Conservation (phyloP, 2,113 vertebrate genomes). For the Bos indicus region DNA sequence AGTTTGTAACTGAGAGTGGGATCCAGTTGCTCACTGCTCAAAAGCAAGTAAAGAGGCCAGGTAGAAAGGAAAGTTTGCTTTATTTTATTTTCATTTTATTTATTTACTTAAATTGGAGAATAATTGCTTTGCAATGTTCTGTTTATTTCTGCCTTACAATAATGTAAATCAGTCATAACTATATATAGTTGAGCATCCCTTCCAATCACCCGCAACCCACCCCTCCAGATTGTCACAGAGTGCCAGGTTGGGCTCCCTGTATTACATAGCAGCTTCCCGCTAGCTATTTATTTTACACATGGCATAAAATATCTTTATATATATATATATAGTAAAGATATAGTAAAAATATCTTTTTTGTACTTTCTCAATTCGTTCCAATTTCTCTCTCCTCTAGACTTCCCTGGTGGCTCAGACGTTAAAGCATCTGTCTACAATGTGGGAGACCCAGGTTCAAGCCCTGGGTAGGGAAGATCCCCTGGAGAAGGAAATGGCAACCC, state of each 20-base stretch:
- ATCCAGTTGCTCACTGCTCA: neutral
- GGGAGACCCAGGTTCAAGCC: rapidly evolving
- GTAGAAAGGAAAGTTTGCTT: neutral
- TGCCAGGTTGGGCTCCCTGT: neutral
- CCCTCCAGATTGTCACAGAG: neutral
- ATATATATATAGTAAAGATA: too few relatives aligned
- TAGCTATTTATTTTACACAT: neutral
- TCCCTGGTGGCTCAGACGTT: too few relatives aligned
- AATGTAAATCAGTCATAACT: neutral
- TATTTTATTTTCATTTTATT: neutral
- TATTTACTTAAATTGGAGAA: neutral
- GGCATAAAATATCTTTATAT: too few relatives aligned
- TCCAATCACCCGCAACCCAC: neutral
- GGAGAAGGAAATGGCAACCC: too few relatives aligned
- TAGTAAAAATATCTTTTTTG: too few relatives aligned
- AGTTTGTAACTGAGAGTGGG: neutral
- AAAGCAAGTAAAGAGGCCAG: neutral
- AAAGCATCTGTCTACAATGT: too few relatives aligned
- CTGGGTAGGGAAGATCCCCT: too few relatives aligned
- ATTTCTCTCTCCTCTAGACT: neutral
- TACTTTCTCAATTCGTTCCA: neutral
- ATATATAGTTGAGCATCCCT: neutral
- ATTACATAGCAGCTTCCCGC: neutral
- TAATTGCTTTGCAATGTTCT: neutral
- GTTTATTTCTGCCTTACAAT: neutral